Conservation (phyloP, 1,140 invertebrate genomes). For the Drosophila kohkoa region DNA sequence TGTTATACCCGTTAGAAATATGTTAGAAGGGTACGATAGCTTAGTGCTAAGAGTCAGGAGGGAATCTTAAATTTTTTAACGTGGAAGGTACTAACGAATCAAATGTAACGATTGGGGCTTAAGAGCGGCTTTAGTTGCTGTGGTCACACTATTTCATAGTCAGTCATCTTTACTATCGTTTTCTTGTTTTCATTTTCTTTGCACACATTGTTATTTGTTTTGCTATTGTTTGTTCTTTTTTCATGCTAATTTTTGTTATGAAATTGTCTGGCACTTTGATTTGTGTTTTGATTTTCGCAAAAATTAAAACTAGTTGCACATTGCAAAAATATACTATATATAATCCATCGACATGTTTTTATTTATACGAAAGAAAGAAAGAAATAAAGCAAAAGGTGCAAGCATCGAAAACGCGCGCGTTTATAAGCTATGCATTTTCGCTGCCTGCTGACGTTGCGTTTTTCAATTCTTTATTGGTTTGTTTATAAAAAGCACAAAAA, state of each 20-base stretch:
- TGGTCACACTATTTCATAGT: too few relatives aligned
- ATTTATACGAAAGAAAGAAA: slow-evolving; percentile 40
- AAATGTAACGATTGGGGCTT: too few relatives aligned
- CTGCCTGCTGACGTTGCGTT: slow-evolving; percentile 55
- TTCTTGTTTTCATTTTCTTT: slow-evolving; percentile 68
- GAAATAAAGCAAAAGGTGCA: slow-evolving; percentile 22
- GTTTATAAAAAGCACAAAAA: slow-evolving; percentile 58
- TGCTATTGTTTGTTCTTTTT: slow-evolving; percentile 40
- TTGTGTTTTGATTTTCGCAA: slow-evolving; percentile 64
- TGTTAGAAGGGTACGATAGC: too few relatives aligned
- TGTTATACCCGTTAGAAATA: not conserved
- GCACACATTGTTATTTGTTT: slow-evolving; percentile 39
- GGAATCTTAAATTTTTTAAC: too few relatives aligned
- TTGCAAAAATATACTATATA: slow-evolving; percentile 47
- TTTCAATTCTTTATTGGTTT: slow-evolving; percentile 65
- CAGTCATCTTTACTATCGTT: too few relatives aligned
- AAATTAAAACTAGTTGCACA: slow-evolving; percentile 74
- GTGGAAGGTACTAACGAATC: too few relatives aligned
- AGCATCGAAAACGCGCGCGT: slow-evolving; percentile 23
- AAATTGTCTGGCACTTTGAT: slow-evolving; percentile 78
- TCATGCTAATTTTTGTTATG: slow-evolving; percentile 79
- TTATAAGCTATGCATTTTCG: slow-evolving; percentile 16
- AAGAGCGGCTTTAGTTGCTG: too few relatives aligned
- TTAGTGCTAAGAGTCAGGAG: too few relatives aligned
- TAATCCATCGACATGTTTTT: slow-evolving; percentile 18